Evolutionary conservation across 2,888 invertebrate genomes (phyloP), one percentile per base, ranked within the genome.

Genomic region (Zonitis immaculata): DNA sequence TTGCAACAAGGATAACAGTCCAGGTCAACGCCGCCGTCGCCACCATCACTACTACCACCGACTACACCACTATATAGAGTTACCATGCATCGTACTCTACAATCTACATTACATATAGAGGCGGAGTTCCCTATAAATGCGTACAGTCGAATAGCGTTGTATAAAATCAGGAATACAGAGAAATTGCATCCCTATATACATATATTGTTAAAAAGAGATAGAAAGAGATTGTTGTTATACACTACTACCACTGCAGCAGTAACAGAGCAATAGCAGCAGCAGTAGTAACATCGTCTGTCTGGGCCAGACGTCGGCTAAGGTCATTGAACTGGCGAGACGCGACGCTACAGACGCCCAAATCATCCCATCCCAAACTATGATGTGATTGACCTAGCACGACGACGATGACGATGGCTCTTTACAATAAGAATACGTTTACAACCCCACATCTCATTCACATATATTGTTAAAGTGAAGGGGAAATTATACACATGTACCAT

Each of bases 271-370:
- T 14, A 32, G 32, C 32, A 32, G 12, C 32, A 32, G 32, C 32
- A 35, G 35, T 18, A 35, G 35, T 18, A 42, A 46, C 47, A 39
- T 45, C 44, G 43, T 35, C 26, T 54, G 58, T 51, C 63, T 58
- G 56, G 56, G 58, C 60, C 59, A 54, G 64, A 57, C 65, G 65
- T 51, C 57, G 63, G 58, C 59, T 52, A 47, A 54, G 62, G 63
- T 64, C 63, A 54, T 55, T 53, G 63, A 64, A 57, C 64, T 54
- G 57, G 57, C 60, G 60, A 57, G 60, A 52, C 60, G 60, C 61
- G 60, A 54, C 61, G 63, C 61, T 57, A 56, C 61, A 54, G 57
- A 53, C 53, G 59, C 59, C 59, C 57, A 57, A 59, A 59, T 59
- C 59, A 57, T 57, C 62, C 62, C 62, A 58, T 58, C 58, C 59